Base-by-base conservation (phyloP, 2,797 vertebrate species). In the Sebastes trivittatus region DNA sequence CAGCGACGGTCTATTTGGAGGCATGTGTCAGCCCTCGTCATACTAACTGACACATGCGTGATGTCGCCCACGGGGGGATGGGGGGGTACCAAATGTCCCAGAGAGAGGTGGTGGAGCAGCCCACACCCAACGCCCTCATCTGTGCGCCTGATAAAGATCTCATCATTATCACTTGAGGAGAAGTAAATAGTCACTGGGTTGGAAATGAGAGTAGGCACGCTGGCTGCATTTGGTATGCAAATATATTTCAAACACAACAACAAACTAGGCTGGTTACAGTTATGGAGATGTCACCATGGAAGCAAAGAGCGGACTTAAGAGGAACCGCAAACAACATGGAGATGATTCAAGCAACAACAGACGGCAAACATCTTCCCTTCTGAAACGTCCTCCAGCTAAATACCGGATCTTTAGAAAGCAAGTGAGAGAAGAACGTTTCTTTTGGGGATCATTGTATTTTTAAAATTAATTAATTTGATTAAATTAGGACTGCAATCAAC, bases 11-110 rank as follows among this genome's bases (percentile, higher is more conserved):
- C 75, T 85, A 76, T 80, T 82, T 61, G 75, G 85, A 87, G 88
- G 81, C 84, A 80, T 91, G 87, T 89, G 90, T 90, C 82, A 79
- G 70, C 81, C 58, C 61, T 81, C 68, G 61, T 93, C 84, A 88
- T 46, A 79, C 69, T 70, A 78, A 88, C 80, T 88, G 81, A 90
- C 89, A 86, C 77, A 89, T 64, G 64, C 84, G 74, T 76, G 89
- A 88, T 69, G 80, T 70, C 70, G 64, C 87, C 90, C 88, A 89
- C 84, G 22, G 62, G 29, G 27, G 27, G 4, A 7, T 18, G 6
- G 42, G 42, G 1, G 42, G 46, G 75, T 46, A 77, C 55, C 64
- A 72, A 87, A 88, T 85, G 78, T 88, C 80, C 84, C 64, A 11
- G 62, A 55, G 75, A 72, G 81, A 13, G 55, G 81, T 16, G 58